Conservation (phyloP, 2,888 invertebrate genomes). For the Epirrhoe tristata region DNA sequence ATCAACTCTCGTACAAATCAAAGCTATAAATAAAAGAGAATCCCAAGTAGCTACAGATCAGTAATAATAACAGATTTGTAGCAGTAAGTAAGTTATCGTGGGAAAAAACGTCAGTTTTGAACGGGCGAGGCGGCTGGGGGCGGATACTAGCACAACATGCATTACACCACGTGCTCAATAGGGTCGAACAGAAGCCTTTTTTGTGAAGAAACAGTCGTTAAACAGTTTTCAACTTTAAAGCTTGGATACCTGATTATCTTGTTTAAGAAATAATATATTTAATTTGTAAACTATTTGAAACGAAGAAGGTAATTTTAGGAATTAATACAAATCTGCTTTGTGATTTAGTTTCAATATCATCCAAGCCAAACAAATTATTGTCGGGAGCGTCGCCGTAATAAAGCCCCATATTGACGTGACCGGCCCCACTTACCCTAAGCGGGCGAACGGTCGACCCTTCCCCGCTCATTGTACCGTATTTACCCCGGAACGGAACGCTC, state of each 20-base stretch:
- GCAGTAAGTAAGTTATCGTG: constrained; percentile 72
- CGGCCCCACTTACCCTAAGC: constrained; percentile 82
- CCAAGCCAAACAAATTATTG: constrained; percentile 75
- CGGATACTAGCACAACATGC: constrained; percentile 69
- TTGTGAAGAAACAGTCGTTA: constrained; percentile 41
- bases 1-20: constrained; percentile 26
- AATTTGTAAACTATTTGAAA: constrained; percentile 1
- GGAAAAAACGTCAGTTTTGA: constrained; percentile 76
- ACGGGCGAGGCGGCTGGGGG: constrained; percentile 67
- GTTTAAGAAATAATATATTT: not conserved
- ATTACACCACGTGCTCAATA: constrained; percentile 70
- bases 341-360: constrained; percentile 51
- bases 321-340: constrained; percentile 35
- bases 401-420: constrained; percentile 82
- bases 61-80: constrained; percentile 65
- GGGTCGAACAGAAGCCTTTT: constrained; percentile 57
- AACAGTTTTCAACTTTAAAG: constrained; percentile 32
- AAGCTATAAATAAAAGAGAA: constrained; percentile 26
- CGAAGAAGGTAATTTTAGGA: constrained; percentile 5
- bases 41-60: constrained; percentile 41
- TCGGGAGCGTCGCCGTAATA: constrained; percentile 75
- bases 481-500: constrained; percentile 81
- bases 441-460: constrained; percentile 76
- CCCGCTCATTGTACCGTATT: constrained; percentile 81
- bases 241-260: constrained; percentile 31